Conservation (phyloP, 2,888 invertebrate species). For the Ecdyonurus torrentis region DNA sequence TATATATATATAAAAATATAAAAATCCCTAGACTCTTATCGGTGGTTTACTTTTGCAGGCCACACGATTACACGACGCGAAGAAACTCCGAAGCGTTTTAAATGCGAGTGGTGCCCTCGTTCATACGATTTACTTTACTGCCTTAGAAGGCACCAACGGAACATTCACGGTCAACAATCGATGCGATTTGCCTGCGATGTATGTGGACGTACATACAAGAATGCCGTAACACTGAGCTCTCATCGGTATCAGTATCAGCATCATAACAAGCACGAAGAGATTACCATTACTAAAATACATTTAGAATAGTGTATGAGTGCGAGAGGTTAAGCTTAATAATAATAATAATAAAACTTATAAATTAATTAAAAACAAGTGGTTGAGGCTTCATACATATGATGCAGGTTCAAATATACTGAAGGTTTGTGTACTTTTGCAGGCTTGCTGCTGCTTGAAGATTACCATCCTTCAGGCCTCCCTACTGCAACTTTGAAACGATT, state of each 20-base stretch:
- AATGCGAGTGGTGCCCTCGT: not conserved
- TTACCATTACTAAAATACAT: no score
- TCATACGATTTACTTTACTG: not conserved
- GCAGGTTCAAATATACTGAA: no score
- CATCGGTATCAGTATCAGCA: not conserved
- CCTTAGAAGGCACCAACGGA: not conserved
- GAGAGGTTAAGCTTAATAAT: no score
- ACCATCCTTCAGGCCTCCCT: not conserved
- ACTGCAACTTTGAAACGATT: not conserved
- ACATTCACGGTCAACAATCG: not conserved
- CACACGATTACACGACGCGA: not conserved
- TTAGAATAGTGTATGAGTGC: no score
- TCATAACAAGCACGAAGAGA: not conserved
- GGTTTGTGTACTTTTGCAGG: not conserved
- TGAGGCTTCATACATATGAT: no score
- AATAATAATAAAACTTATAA: no score
- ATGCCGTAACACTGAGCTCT: not conserved
- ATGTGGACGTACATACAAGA: not conserved
- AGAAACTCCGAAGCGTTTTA: not conserved
- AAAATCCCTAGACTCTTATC: not conserved
- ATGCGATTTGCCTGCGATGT: not conserved
- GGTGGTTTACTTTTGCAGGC: not conserved
- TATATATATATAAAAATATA: not conserved
- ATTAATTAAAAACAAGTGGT: no score
- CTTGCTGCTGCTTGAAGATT: not conserved